phyloP scores from a whole-genome alignment of 1,140 invertebrate species.

The Tetraneura akinire region DNA sequence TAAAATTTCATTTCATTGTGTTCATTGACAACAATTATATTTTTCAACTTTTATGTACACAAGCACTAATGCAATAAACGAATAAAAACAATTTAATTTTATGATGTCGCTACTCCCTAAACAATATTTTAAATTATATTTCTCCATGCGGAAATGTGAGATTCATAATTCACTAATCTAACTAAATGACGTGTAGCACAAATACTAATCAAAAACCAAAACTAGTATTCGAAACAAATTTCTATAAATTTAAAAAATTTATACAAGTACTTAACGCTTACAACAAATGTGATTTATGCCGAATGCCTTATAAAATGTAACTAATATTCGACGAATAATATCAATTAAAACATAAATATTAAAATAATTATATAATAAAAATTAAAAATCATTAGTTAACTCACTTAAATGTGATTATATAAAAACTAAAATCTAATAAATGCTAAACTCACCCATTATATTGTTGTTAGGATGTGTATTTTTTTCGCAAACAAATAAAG shows the following conservation, averaged over 20 bases:
- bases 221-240: neutral
- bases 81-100: neutral
- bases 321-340: conserved; percentile 28
- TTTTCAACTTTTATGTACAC: too few species aligned
- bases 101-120: neutral
- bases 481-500: conserved; percentile 32
- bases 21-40: too few species aligned
- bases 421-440: neutral
- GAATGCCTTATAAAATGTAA: conserved; percentile 37
- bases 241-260: neutral
- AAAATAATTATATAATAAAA: neutral
- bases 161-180: neutral
- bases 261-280: neutral
- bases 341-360: too few species aligned
- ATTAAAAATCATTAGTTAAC: neutral
- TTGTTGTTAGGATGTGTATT: neutral
- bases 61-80: neutral
- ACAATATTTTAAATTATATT: neutral
- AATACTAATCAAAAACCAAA: neutral
- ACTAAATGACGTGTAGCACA: neutral
- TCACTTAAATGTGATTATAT: neutral
- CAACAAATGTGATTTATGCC: conserved; percentile 3
- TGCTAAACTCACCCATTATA: neutral
- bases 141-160: neutral
- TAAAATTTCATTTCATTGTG: neutral